Evolutionary conservation across 2,797 vertebrate species (phyloP).

Genomic region (Gymnocypris eckloni): DNA sequence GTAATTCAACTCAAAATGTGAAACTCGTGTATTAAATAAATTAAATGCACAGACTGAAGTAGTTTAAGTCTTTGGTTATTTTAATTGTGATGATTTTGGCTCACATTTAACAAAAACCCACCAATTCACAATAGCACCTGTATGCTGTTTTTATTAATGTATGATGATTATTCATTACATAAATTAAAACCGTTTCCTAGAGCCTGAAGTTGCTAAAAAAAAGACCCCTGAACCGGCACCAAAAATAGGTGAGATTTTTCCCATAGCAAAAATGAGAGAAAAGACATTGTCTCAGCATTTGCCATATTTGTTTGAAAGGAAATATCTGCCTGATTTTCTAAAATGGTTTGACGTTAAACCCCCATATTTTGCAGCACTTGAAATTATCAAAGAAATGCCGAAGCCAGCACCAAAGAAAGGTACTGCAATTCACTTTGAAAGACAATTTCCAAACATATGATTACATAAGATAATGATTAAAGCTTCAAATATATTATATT

Average conservation of each 20-base stretch:
- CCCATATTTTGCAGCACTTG: slow-evolving; percentile 27
- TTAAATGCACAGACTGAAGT: no score
- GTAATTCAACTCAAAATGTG: no score
- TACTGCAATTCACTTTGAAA: neutral
- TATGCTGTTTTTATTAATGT: neutral
- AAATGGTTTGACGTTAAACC: slow-evolving; percentile 7
- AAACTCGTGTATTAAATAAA: no score
- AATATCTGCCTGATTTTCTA: neutral
- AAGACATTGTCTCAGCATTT: neutral
- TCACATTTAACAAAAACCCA: no score
- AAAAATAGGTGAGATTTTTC: slow-evolving; percentile 32
- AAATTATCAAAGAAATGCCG: slow-evolving; percentile 42
- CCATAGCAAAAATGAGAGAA: neutral
- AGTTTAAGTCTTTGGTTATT: no score
- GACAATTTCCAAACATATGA: neutral
- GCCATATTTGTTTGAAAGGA: neutral
- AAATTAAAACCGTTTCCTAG: slow-evolving; percentile 20
- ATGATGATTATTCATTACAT: neutral
- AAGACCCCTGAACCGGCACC: slow-evolving; percentile 13
- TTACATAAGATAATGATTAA: no score
- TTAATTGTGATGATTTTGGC: no score
- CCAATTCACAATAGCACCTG: no score
- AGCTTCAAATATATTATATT: neutral
- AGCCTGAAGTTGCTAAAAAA: slow-evolving; percentile 35
- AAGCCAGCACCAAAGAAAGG: slow-evolving; percentile 44